Percentiles rank a stretch among this genome's conserved stretches.
phyloP scores from a whole-genome alignment of 2,797 vertebrate genomes.

The Chloroceryle inda region DNA sequence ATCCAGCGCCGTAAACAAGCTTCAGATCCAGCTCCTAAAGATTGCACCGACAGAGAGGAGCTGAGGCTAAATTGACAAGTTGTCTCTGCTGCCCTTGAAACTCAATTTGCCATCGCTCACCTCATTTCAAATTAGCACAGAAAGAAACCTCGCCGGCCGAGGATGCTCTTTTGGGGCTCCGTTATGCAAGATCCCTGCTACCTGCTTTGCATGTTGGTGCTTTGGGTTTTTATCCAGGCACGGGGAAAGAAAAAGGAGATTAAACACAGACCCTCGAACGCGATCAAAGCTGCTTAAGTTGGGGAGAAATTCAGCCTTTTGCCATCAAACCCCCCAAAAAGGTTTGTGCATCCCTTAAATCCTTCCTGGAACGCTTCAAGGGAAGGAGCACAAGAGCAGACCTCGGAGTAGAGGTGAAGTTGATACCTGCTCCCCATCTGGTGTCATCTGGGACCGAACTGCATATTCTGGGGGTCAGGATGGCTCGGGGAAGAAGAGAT shows the following conservation, averaged over 20 bases:
- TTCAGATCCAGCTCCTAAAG: conserved; percentile 44
- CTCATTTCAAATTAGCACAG: conserved; percentile 72
- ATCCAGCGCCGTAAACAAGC: conserved; percentile 67
- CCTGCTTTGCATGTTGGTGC: accelerated
- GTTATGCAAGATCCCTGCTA: neutral
- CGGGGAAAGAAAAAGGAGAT: neutral
- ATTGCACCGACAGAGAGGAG: neutral
- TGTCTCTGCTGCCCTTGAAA: conserved; percentile 77
- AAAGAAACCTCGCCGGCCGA: neutral
- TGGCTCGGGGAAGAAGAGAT: neutral
- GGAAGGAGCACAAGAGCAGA: neutral
- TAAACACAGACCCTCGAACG: accelerated
- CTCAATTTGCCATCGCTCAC: conserved; percentile 71
- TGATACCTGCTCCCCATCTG: neutral
- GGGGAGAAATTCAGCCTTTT: neutral
- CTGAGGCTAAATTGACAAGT: conserved; percentile 56
- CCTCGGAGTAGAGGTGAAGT: neutral
- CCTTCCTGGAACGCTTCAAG: neutral
- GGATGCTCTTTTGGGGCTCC: conserved; percentile 25
- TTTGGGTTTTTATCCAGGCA: neutral
- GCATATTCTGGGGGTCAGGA: neutral
- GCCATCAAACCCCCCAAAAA: neutral
- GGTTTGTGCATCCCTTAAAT: neutral
- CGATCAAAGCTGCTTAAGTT: neutral
- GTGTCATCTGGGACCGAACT: neutral